Base-by-base conservation (phyloP, 2,113 vertebrate genomes). In the Crotalus tigris region DNA sequence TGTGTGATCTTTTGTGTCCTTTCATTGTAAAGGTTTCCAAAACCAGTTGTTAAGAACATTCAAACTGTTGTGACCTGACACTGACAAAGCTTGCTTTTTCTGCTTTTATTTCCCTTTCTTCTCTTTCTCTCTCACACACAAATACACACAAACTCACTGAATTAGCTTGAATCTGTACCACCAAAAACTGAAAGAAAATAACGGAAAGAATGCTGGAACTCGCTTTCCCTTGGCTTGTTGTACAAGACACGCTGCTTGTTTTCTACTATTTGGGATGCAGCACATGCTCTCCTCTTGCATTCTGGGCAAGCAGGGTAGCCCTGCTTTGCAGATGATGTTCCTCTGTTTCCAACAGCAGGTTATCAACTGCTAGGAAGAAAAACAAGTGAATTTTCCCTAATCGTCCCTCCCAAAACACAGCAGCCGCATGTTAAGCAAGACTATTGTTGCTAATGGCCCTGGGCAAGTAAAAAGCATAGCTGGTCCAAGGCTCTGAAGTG, bases 271-370 rank as follows among this genome's bases (percentile, higher is more conserved):
- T 89, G 86, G 59, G 24, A 81, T 93, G 92, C 92, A 49, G 61
- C 61, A 64, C 86, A 81, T 19, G 29, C 26, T 87, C 53, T 59
- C 69, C 44, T 17, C 64, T 85, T 11, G 64, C 17, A 44, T 58
- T 57, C 39, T 90, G 88, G 87, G 87, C 89, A 90, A 85, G 92
- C 64, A 92, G 64, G 87, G 64, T 21, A 90, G 54, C 69, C 69
- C 59, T 58, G 88, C 87, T 89, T 89, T 89, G 87, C 53, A 57
- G 53, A 85, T 49, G 24, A 92, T 33, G 53, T 24, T 55, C 87
- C 39, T 89, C 53, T 54, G 23, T n/a, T 88, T 75, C 26, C 59
- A 44, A 61, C 51, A 54, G 64, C 26, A 44, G 11, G 39, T 54
- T 89, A 26, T 89, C 88, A 51, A 59, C 69, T 10, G 92, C 88